A percentile compares a stretch with the other conserved stretches of the same genome.
Evolutionary conservation across 1,140 invertebrate genomes (phyloP).

Genomic region (Drosophila parvula): DNA sequence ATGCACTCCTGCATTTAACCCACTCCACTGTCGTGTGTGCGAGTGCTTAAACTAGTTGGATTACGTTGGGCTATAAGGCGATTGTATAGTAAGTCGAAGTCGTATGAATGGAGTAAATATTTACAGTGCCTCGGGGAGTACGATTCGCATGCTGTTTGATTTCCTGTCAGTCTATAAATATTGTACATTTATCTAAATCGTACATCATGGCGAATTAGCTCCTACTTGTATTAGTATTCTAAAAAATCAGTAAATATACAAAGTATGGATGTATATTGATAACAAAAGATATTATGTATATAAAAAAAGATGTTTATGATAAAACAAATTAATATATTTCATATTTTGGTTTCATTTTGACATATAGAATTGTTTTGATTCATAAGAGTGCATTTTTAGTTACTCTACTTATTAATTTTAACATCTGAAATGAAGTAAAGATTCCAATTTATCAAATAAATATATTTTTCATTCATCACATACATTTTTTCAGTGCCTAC

Average conservation of each 20-base stretch:
- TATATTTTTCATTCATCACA: not conserved
- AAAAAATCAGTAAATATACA: not conserved
- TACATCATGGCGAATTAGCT: not conserved
- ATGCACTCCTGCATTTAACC: constrained; percentile 63
- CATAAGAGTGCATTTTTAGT: no score
- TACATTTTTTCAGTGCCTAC: not conserved
- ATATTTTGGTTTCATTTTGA: not conserved
- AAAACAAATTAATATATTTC: not conserved
- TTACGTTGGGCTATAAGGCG: constrained; percentile 18
- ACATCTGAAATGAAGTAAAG: no score
- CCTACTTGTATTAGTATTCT: not conserved
- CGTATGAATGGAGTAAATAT: constrained; percentile 44
- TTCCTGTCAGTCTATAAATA: not conserved
- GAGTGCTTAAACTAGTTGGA: constrained; percentile 46
- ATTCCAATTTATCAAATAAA: not conserved
- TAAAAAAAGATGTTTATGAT: no score
- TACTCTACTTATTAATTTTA: no score
- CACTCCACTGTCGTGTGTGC: constrained; percentile 22
- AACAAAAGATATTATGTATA: no score
- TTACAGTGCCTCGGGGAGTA: constrained; percentile 17
- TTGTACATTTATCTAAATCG: not conserved
- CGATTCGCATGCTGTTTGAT: constrained; percentile 19
- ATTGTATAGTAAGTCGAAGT: constrained; percentile 25
- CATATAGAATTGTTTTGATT: no score
- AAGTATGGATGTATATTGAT: no score